Percentiles rank a stretch among this genome's conserved stretches.
phyloP scores from a whole-genome alignment of 2,797 vertebrate species.

The Hypotaenidia philippensis region DNA sequence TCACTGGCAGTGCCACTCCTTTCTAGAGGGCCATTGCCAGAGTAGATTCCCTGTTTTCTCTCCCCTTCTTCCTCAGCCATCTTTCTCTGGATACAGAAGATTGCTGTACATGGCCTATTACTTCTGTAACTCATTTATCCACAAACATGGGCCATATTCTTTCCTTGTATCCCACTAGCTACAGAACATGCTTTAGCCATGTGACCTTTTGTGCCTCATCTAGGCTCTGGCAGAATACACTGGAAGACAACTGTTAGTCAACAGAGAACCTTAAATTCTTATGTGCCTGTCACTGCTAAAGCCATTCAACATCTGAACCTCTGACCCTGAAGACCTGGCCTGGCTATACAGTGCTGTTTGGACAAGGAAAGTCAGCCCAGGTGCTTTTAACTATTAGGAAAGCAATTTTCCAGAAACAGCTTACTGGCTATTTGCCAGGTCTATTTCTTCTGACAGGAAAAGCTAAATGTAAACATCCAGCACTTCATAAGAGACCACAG shows the following conservation, averaged over 20 bases:
- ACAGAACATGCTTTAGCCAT: background rate
- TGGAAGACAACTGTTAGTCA: background rate
- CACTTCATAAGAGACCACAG: slow-evolving; percentile 2
- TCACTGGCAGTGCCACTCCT: background rate
- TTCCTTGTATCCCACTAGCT: background rate
- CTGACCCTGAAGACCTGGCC: background rate
- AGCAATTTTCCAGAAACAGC: slow-evolving; percentile 38
- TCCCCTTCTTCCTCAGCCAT: background rate
- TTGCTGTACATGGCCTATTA: background rate
- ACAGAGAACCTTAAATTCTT: background rate
- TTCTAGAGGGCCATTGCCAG: background rate
- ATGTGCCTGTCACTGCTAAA: background rate
- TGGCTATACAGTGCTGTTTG: background rate
- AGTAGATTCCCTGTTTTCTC: background rate
- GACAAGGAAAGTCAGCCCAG: background rate
- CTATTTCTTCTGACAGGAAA: slow-evolving; percentile 42
- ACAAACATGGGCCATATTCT: background rate
- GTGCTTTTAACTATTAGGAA: slow-evolving; percentile 28
- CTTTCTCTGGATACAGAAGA: background rate
- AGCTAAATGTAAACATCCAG: slow-evolving; percentile 48
- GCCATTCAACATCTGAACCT: background rate
- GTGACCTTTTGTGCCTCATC: background rate
- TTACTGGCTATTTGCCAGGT: background rate
- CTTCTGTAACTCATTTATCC: background rate
- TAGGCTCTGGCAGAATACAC: background rate